Conservation (phyloP, 1,140 invertebrate species). For the Helicoverpa armigera region DNA sequence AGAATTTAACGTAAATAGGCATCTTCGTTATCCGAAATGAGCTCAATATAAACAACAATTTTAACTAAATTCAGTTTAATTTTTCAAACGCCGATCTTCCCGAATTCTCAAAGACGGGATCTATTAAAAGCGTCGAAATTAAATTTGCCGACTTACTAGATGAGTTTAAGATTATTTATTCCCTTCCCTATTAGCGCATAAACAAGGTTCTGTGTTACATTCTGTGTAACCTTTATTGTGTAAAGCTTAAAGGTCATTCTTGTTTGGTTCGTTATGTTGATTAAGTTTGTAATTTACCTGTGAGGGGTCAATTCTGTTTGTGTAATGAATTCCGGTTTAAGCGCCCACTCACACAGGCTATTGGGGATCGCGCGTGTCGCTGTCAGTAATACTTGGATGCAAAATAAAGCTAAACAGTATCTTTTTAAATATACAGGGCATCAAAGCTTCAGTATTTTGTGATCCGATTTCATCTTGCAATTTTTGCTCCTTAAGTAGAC, state of each 20-base stretch:
- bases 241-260: slow-evolving; percentile 31
- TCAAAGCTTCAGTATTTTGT: no score
- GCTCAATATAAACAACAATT: slow-evolving; percentile 36
- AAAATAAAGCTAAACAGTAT: no score
- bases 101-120: slow-evolving; percentile 42
- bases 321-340: slow-evolving; percentile 62
- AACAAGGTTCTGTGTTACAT: slow-evolving; percentile 42
- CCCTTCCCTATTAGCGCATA: slow-evolving; percentile 59
- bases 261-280: slow-evolving; percentile 13
- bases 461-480: no score
- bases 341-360: slow-evolving; percentile 45
- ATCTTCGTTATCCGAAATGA: slow-evolving; percentile 7
- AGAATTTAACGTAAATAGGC: background rate
- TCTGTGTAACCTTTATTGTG: slow-evolving; percentile 38
- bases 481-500: no score
- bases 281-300: slow-evolving; percentile 44
- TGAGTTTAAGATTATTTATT: slow-evolving; percentile 66
- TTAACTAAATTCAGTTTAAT: slow-evolving; percentile 35
- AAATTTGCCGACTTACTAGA: slow-evolving; percentile 44
- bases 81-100: slow-evolving; percentile 34
- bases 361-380: slow-evolving; percentile 1
- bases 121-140: slow-evolving; percentile 50
- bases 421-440: no score
- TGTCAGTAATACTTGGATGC: background rate
- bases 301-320: slow-evolving; percentile 62